Conservation (phyloP, 2,888 invertebrate genomes). For the Ceramica pisi region DNA sequence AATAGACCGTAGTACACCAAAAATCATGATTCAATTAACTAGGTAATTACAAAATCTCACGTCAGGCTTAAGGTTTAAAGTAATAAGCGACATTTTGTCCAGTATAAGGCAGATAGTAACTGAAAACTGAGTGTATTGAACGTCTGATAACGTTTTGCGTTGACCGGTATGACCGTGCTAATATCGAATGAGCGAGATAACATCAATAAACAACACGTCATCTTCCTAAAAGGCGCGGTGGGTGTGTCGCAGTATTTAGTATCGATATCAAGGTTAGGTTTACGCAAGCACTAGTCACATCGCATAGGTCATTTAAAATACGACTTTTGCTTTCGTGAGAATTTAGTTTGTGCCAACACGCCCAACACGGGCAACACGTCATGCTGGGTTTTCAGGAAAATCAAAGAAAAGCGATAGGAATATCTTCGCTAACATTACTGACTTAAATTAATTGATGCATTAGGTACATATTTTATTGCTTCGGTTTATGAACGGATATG, state of each 20-base stretch:
- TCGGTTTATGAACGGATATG: neutral
- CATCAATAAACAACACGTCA: slow-evolving; percentile 53
- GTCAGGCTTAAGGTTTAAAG: neutral
- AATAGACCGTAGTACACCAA: neutral
- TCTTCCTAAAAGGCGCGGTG: slow-evolving; percentile 58
- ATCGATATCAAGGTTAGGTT: slow-evolving; percentile 64
- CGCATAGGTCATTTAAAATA: slow-evolving; percentile 43
- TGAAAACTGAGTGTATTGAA: slow-evolving; percentile 32
- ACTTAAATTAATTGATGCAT: slow-evolving; percentile 7
- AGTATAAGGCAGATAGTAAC: neutral
- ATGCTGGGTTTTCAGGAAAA: slow-evolving; percentile 20
- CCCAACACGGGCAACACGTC: slow-evolving; percentile 3
- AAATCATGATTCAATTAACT: slow-evolving; percentile 7
- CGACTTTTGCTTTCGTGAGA: slow-evolving; percentile 33
- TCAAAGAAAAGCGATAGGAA: neutral
- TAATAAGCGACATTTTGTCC: neutral
- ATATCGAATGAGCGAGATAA: slow-evolving; percentile 51
- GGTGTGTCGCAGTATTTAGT: slow-evolving; percentile 65
- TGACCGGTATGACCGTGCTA: slow-evolving; percentile 58
- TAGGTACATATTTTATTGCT: slow-evolving; percentile 25
- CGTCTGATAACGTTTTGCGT: slow-evolving; percentile 22
- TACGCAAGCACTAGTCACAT: slow-evolving; percentile 57
- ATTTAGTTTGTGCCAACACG: slow-evolving; percentile 15
- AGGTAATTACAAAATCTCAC: neutral
- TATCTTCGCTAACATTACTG: slow-evolving; percentile 9